Base-by-base conservation (phyloP, 2,113 vertebrate species). In the Meriones unguiculatus region DNA sequence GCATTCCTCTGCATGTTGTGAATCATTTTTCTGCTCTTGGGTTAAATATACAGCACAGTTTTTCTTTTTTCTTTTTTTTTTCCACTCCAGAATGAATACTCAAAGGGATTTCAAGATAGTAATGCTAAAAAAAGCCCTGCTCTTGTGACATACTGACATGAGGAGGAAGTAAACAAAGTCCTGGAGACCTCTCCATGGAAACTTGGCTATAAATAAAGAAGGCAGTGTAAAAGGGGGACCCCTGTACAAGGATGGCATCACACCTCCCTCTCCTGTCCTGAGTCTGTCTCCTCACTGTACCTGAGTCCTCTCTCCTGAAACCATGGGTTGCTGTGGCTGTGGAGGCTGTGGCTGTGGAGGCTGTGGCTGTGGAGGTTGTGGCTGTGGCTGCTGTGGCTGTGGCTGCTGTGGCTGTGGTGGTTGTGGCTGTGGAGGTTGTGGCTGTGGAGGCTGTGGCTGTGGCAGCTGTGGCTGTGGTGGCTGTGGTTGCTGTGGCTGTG, bases 311-410 rank as follows among this genome's bases (percentile, higher is more conserved):
- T 95, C 38, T 91, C 10, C 57, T 93, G 65, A 97, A 46, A 89
- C 10, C 77, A 97, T 95, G 96, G 94, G 96, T 46, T 97, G 95
- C 1, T 64, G 81, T 85, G 81, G 81, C 14, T 84, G 81, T 64
- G 59, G 81, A 2, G 24, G 81, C 7, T 64, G 80, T 35, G 46
- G 76, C 15, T 22, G 72, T 11, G 17, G 72, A 0, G 46, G 76
- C 50, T 52, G 76, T 14, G 67, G 62, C 24, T 18, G 64, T 65
- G 64, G 64, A 2, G 13, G 59, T 4, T 7, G 65, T 0, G 73
- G 73, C 38, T 75, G 73, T 50, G 75, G 75, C 0, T 2, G 75
- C 76, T 78, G 76, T 15, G 28, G 76, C 50, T 52, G 75, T 8
- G 38, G 73, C 0, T 41, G 75, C 24, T 77, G 70, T 4, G 35